Percentiles rank a stretch among this genome's conserved stretches.
Evolutionary conservation across 2,888 invertebrate species (phyloP).

Genomic region (Clusia tigrina): DNA sequence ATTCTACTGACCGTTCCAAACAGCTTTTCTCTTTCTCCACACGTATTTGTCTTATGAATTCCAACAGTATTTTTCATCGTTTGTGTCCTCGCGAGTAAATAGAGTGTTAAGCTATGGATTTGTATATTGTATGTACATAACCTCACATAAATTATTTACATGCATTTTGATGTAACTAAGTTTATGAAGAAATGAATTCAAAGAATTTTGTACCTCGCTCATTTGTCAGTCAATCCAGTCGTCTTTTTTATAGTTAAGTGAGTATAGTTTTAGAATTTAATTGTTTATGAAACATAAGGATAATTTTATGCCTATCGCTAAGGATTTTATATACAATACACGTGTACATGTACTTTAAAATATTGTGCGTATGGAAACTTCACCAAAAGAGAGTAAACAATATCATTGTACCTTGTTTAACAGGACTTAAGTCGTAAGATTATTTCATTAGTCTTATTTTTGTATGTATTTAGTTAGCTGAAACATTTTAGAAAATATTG

Average conservation of each 20-base stretch:
- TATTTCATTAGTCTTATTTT: conserved; percentile 30
- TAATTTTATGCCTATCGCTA: not conserved
- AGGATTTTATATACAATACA: not conserved
- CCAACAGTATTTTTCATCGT: no score
- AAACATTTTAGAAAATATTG: conserved; percentile 23
- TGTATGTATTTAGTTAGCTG: conserved; percentile 28
- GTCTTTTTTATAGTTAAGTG: conserved; percentile 28
- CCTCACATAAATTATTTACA: conserved; percentile 13
- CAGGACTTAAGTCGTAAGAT: conserved; percentile 25
- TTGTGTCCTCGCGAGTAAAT: no score
- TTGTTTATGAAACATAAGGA: conserved; percentile 36
- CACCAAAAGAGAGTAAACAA: conserved; percentile 8
- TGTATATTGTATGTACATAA: no score
- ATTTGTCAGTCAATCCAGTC: conserved; percentile 34
- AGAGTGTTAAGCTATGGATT: no score
- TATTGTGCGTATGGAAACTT: no score
- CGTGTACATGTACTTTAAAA: conserved; percentile 3
- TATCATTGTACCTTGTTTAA: conserved; percentile 34
- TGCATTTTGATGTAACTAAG: conserved; percentile 19
- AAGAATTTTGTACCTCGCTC: conserved; percentile 38
- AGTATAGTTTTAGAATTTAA: conserved; percentile 32
- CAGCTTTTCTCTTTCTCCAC: no score
- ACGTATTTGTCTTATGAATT: no score
- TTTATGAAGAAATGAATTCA: conserved; percentile 15
- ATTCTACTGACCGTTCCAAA: no score